Evolutionary conservation across 2,113 vertebrate genomes (phyloP).

Genomic region (Sceloporus tristichus): DNA sequence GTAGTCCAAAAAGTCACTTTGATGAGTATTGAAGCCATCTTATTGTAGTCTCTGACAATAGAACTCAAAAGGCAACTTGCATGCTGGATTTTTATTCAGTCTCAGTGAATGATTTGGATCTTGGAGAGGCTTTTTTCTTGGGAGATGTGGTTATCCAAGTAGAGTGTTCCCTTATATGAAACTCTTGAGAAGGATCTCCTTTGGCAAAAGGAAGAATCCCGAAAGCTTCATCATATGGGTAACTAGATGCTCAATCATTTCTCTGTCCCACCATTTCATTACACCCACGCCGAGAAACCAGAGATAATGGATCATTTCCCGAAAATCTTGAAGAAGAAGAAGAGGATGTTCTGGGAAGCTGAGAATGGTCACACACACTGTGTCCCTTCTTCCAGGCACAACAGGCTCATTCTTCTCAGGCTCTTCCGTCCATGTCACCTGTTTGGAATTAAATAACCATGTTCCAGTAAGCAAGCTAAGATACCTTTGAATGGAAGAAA

Average conservation of each 20-base stretch:
- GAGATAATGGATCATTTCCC: not conserved
- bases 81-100: not conserved
- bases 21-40: too few relatives aligned
- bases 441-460: not conserved
- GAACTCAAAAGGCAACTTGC: not conserved
- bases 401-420: not conserved
- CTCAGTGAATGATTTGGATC: not conserved
- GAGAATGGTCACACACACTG: not conserved
- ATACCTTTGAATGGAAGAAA: slow-evolving; percentile 11
- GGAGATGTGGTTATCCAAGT: not conserved
- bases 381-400: not conserved
- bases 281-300: not conserved
- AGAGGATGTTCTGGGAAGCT: not conserved
- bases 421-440: not conserved
- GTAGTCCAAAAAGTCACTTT: too few relatives aligned
- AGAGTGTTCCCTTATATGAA: not conserved
- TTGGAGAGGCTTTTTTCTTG: too few relatives aligned
- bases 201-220: not conserved
- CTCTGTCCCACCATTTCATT: not conserved
- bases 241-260: not conserved
- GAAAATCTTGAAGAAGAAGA: too few relatives aligned
- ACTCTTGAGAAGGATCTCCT: not conserved
- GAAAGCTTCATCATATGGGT: not conserved
- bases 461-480: not conserved
- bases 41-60: too few relatives aligned